These are phyloP conservation scores for Rhyacichthys aspro DNA, from an alignment of 2,797 vertebrate species.

Conservation along the genomic window DNA sequence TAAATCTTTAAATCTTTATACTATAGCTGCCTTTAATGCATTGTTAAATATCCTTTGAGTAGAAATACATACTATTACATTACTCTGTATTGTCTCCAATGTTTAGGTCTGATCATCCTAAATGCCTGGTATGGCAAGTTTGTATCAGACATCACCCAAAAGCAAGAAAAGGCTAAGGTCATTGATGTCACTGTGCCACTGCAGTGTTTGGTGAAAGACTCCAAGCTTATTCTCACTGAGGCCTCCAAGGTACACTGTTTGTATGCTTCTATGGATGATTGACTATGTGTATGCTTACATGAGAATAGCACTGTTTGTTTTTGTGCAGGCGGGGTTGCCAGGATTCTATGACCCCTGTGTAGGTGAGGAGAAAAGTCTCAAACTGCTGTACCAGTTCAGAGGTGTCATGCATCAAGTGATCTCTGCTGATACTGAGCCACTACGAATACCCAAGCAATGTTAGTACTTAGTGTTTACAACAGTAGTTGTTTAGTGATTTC, in stretches of 20 bases:
- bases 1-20: too few species aligned
- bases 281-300: background rate
- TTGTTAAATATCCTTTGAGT: background rate
- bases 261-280: background rate
- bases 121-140: slow-evolving; percentile 99
- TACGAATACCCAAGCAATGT: slow-evolving; percentile 99
- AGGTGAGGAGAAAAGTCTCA: slow-evolving; percentile 95
- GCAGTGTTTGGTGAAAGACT: slow-evolving; percentile 97
- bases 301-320: slow-evolving; percentile 8
- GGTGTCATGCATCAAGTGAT: slow-evolving; percentile 96
- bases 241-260: slow-evolving; percentile 87
- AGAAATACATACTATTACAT: background rate
- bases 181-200: slow-evolving; percentile 96
- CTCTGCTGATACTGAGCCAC: slow-evolving; percentile 87
- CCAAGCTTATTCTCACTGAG: slow-evolving; percentile 96
- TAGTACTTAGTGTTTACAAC: slow-evolving; percentile 38
- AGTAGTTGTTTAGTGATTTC: too few species aligned
- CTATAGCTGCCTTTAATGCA: background rate
- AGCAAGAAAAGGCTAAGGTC: slow-evolving; percentile 90
- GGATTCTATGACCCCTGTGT: slow-evolving; percentile 97
- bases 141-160: slow-evolving; percentile 90
- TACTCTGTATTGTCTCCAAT: background rate
- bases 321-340: slow-evolving; percentile 87
- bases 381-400: slow-evolving; percentile 97
- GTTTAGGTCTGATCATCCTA: slow-evolving; percentile 90